Percentiles rank a stretch among this genome's conserved stretches.
Conservation (phyloP, 2,888 invertebrate genomes). For the Brachypterus glaber region DNA sequence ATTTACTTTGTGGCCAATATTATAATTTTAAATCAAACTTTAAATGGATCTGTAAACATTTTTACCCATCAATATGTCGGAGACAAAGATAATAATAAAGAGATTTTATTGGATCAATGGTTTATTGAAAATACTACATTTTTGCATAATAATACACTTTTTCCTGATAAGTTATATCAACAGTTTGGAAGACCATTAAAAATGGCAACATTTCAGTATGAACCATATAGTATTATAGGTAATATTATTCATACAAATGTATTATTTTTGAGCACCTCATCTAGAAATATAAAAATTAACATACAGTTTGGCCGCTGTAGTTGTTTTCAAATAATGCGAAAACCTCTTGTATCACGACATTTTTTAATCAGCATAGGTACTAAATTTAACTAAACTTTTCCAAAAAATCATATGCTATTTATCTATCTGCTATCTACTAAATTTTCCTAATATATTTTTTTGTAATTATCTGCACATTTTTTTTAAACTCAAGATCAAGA, state of each 20-base stretch:
- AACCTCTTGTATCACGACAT: too few relatives aligned
- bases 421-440: too few relatives aligned
- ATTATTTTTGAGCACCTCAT: neutral
- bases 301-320: too few relatives aligned
- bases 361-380: too few relatives aligned
- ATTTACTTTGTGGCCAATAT: neutral
- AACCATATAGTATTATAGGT: constrained; percentile 5
- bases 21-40: neutral
- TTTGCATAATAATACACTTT: constrained; percentile 20
- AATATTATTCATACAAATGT: neutral
- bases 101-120: constrained; percentile 23
- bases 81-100: constrained; percentile 12
- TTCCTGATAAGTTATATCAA: constrained; percentile 21
- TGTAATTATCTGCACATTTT: too few relatives aligned
- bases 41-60: constrained; percentile 5
- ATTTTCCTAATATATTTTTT: too few relatives aligned
- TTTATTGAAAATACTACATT: constrained; percentile 23
- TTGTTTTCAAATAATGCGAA: too few relatives aligned
- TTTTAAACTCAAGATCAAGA: too few relatives aligned
- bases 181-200: constrained; percentile 1
- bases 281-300: neutral
- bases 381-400: too few relatives aligned
- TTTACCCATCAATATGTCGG: constrained; percentile 24
- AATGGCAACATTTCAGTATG: constrained; percentile 3
- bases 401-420: too few relatives aligned